phyloP scores from a whole-genome alignment of 2,888 invertebrate genomes.

The Suillia variegata region DNA sequence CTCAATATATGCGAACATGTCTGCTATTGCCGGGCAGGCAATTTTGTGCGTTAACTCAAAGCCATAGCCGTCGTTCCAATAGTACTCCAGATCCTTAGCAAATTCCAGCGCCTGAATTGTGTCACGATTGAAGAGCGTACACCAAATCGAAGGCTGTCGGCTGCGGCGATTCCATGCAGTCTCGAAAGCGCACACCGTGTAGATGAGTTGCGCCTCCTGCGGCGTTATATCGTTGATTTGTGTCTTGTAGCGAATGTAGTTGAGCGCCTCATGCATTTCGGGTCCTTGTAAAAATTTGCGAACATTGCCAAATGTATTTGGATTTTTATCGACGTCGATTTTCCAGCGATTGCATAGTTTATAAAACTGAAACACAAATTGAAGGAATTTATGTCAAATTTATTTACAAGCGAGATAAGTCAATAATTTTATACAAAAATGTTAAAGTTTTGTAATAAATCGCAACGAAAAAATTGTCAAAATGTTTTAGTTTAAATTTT shows the following conservation, averaged over 20 bases:
- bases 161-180: constrained; percentile 76
- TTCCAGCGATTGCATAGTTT: constrained; percentile 76
- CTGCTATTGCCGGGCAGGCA: constrained; percentile 75
- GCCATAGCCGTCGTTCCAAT: constrained; percentile 84
- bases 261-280: constrained; percentile 64
- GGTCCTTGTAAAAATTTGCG: constrained; percentile 64
- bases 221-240: constrained; percentile 66
- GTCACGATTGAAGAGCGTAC: constrained; percentile 70
- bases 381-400: no score
- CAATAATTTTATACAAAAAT: no score
- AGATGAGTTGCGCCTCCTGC: constrained; percentile 71
- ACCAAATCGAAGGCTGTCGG: constrained; percentile 75
- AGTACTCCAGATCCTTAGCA: constrained; percentile 77
- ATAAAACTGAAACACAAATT: constrained; percentile 70
- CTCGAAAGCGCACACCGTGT: constrained; percentile 79
- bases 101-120: constrained; percentile 73
- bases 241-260: constrained; percentile 66
- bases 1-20: constrained; percentile 74
- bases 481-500: no score
- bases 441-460: neutral
- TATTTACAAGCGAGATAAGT: no score
- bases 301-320: constrained; percentile 66
- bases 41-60: constrained; percentile 73
- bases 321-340: constrained; percentile 72
- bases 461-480: no score